A percentile compares a stretch with the other conserved stretches of the same genome.
phyloP scores from a whole-genome alignment of 1,140 invertebrate species.

The Bombus picipes region DNA sequence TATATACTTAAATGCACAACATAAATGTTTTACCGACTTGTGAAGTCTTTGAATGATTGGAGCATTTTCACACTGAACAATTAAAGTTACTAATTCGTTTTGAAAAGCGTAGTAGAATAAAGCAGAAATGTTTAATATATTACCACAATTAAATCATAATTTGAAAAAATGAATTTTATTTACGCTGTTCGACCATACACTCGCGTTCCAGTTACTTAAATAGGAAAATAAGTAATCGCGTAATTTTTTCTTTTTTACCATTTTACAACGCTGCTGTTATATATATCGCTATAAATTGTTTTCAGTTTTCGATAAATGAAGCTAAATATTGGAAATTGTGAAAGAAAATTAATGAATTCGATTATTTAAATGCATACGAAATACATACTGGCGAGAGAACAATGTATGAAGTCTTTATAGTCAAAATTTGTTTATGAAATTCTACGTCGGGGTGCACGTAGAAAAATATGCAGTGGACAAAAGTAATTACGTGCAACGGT shows the following conservation, averaged over 20 bases:
- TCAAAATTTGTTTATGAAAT: slow-evolving; percentile 6
- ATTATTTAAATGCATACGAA: neutral
- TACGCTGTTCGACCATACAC: neutral
- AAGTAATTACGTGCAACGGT: slow-evolving; percentile 42
- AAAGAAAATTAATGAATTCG: neutral
- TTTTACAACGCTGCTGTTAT: neutral
- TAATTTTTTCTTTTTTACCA: too few relatives aligned
- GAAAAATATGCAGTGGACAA: neutral
- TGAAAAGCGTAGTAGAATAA: too few relatives aligned
- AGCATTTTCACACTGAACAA: too few relatives aligned
- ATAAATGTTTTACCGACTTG: too few relatives aligned
- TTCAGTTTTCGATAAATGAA: too few relatives aligned
- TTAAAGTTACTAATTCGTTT: too few relatives aligned
- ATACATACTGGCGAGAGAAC: neutral
- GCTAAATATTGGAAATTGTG: neutral
- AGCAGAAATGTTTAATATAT: too few relatives aligned
- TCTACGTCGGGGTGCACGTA: neutral
- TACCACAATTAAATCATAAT: neutral
- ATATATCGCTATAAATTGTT: neutral
- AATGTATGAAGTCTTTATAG: neutral
- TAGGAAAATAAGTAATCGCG: neutral
- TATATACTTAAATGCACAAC: too few relatives aligned
- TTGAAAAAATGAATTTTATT: neutral
- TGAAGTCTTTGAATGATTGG: too few relatives aligned
- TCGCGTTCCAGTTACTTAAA: neutral